These are phyloP conservation scores for Hippocampus kuda DNA, from an alignment of 2,797 vertebrate genomes.

Conservation along the genomic window DNA sequence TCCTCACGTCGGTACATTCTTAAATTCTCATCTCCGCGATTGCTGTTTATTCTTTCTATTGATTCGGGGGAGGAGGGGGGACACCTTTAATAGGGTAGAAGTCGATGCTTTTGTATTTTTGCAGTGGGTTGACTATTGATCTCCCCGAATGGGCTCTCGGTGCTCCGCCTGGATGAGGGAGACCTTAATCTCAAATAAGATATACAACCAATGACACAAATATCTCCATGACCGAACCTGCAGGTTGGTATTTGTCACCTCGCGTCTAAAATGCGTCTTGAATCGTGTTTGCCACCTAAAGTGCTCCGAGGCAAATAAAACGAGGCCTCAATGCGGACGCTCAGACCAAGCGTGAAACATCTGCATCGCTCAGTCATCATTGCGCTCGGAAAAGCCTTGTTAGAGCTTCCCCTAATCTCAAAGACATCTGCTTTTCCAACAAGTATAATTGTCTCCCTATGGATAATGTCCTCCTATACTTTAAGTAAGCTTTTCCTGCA, in stretches of 20 bases:
- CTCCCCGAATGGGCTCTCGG: constrained; percentile 15
- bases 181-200: constrained; percentile 26
- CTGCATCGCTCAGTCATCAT: constrained; percentile 33
- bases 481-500: constrained; percentile 25
- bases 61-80: constrained; percentile 15
- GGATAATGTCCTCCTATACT: constrained; percentile 29
- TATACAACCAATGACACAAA: background rate
- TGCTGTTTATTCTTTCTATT: constrained; percentile 36
- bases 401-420: background rate
- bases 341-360: constrained; percentile 32
- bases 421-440: constrained; percentile 24
- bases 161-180: constrained; percentile 22
- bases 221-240: background rate
- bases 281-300: background rate
- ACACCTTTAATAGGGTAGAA: constrained; percentile 13
- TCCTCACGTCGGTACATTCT: constrained; percentile 35
- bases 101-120: constrained; percentile 16
- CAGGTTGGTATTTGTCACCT: background rate
- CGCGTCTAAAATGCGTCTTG: background rate
- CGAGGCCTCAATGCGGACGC: constrained; percentile 10
- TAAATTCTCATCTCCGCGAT: constrained; percentile 31
- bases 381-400: constrained; percentile 11
- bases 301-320: constrained; percentile 18
- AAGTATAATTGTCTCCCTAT: constrained; percentile 17
- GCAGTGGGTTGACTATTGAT: constrained; percentile 18